A percentile compares a stretch with the other conserved stretches of the same genome.
These are phyloP conservation scores for Otis tarda DNA, from an alignment of 2,113 vertebrate species.

Conservation along the genomic window DNA sequence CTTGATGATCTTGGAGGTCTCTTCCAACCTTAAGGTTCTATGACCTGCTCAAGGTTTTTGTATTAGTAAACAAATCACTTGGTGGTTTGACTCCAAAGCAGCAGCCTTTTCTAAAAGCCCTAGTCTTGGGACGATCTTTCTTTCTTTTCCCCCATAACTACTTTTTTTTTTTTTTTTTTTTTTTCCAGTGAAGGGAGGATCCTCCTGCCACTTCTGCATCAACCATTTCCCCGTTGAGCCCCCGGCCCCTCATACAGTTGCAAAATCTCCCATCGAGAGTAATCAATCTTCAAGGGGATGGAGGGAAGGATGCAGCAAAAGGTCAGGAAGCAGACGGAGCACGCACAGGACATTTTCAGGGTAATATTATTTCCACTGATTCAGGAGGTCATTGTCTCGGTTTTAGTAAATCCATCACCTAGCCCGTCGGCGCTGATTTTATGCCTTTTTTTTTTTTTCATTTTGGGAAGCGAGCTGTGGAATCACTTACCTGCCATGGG, in stretches of 20 bases:
- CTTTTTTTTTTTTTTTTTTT: too few relatives aligned
- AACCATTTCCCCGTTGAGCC: too few relatives aligned
- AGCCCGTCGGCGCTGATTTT: background rate
- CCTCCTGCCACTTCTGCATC: too few relatives aligned
- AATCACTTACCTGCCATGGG: background rate
- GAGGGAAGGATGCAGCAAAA: constrained; percentile 23
- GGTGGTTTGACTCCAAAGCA: background rate
- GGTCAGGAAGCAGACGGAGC: constrained; percentile 20
- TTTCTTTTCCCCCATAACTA: too few relatives aligned
- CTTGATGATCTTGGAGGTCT: too few relatives aligned
- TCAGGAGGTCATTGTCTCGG: background rate
- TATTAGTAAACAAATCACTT: background rate
- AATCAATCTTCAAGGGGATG: constrained; percentile 18
- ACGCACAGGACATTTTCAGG: constrained; percentile 18
- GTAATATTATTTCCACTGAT: constrained; percentile 39
- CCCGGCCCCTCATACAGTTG: too few relatives aligned
- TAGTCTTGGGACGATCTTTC: too few relatives aligned
- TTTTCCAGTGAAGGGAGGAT: too few relatives aligned
- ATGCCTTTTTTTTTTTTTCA: constrained; percentile 1
- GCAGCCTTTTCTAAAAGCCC: background rate
- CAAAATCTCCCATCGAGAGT: background rate
- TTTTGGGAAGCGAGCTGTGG: background rate
- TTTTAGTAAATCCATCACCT: background rate
- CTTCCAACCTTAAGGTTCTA: too few relatives aligned
- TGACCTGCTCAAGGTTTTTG: background rate